These are phyloP conservation scores for Tragelaphus imberbis DNA, from an alignment of 2,113 vertebrate species.

Conservation along the genomic window DNA sequence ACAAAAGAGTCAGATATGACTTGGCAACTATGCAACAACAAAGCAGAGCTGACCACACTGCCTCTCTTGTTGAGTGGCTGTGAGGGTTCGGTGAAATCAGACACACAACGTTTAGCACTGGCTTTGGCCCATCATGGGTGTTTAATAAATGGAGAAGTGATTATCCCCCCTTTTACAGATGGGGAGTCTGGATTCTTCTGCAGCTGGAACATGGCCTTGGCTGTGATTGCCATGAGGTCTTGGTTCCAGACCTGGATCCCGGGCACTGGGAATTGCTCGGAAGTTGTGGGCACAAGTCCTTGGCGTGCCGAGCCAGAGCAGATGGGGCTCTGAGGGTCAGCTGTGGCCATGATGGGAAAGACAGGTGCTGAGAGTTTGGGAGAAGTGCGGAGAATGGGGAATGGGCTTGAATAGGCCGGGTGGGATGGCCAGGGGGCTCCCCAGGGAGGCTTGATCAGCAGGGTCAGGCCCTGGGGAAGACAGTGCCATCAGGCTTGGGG, in stretches of 20 bases:
- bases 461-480: not conserved
- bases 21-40: not conserved
- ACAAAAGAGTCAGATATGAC: not conserved
- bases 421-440: not conserved
- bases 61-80: fast-evolving
- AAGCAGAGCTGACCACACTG: fast-evolving
- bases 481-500: fast-evolving
- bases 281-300: not conserved
- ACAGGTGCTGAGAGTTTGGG: not conserved
- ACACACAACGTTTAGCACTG: not conserved
- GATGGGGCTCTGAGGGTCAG: not conserved
- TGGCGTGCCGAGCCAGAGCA: fast-evolving
- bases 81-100: not conserved
- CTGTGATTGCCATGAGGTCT: not conserved
- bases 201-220: not conserved
- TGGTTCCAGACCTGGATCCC: not conserved
- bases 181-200: not conserved
- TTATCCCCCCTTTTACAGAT: not conserved
- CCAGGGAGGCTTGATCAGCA: not conserved
- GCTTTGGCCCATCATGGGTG: not conserved
- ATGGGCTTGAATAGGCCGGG: not conserved
- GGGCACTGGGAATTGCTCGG: not conserved
- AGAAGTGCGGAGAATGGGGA: not conserved
- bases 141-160: not conserved
- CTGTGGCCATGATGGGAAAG: fast-evolving